Conservation (phyloP, 2,888 invertebrate genomes). For the Temnothorax unifasciatus region DNA sequence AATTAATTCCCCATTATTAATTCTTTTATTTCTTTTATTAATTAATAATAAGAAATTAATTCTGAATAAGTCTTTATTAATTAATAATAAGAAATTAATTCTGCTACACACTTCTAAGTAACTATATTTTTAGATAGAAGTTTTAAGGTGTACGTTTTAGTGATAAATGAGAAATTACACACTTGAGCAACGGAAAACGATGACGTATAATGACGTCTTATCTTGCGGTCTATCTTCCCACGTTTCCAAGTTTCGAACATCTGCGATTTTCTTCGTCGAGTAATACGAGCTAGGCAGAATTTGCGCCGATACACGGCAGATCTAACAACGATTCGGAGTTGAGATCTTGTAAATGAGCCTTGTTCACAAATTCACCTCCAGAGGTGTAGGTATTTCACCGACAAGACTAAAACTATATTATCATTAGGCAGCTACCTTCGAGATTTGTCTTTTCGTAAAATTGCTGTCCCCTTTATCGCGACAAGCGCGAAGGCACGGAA, state of each 20-base stretch:
- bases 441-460: conserved; percentile 17
- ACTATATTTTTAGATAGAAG: neutral
- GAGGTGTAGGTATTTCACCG: neutral
- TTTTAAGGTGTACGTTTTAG: neutral
- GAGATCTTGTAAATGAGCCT: neutral
- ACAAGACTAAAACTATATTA: neutral
- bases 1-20: no score
- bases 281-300: neutral
- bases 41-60: neutral
- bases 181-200: neutral
- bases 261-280: neutral
- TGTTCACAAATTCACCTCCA: conserved; percentile 2
- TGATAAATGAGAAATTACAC: neutral
- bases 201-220: neutral
- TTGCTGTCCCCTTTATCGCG: neutral
- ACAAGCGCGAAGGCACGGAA: conserved; percentile 29
- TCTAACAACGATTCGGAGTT: conserved; percentile 12
- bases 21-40: no score
- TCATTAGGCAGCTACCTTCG: neutral
- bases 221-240: neutral
- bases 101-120: neutral
- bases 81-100: neutral
- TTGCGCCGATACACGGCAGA: neutral
- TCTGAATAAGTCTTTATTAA: neutral
- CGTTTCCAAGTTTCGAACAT: neutral